These are phyloP conservation scores for Lemur catta DNA, from an alignment of 2,797 vertebrate genomes.

Conservation along the genomic window DNA sequence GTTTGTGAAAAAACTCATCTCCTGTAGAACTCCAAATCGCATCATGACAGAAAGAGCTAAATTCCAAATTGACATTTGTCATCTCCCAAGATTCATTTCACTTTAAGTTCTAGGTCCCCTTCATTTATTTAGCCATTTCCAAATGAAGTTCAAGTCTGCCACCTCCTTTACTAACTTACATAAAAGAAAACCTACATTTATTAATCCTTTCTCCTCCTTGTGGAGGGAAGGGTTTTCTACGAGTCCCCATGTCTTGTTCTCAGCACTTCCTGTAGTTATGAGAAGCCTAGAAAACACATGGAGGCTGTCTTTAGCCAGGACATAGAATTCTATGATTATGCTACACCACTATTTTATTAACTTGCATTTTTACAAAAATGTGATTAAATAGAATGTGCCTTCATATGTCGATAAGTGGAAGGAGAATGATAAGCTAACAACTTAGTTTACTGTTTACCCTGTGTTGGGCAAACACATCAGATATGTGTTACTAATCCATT, in stretches of 20 bases:
- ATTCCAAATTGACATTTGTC: neutral
- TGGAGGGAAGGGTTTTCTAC: neutral
- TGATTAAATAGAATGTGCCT: neutral
- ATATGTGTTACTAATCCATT: neutral
- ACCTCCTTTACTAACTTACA: neutral
- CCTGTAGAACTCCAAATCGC: neutral
- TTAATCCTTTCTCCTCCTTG: neutral
- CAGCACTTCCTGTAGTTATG: neutral
- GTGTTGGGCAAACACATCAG: neutral
- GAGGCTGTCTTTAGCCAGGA: neutral
- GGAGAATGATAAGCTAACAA: neutral
- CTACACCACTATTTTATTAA: neutral
- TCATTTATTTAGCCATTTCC: neutral
- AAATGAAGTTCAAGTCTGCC: neutral
- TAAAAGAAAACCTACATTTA: neutral
- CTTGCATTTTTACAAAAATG: conserved; percentile 7
- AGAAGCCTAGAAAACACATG: neutral
- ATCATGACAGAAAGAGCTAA: neutral
- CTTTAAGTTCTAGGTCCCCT: neutral
- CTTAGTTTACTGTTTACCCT: neutral
- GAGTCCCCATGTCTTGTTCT: neutral
- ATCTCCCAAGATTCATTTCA: neutral
- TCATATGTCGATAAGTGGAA: neutral
- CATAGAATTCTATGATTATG: neutral
- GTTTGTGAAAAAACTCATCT: neutral